Evolutionary conservation across 2,797 vertebrate species (phyloP).

Genomic region (Aplochiton taeniatus): DNA sequence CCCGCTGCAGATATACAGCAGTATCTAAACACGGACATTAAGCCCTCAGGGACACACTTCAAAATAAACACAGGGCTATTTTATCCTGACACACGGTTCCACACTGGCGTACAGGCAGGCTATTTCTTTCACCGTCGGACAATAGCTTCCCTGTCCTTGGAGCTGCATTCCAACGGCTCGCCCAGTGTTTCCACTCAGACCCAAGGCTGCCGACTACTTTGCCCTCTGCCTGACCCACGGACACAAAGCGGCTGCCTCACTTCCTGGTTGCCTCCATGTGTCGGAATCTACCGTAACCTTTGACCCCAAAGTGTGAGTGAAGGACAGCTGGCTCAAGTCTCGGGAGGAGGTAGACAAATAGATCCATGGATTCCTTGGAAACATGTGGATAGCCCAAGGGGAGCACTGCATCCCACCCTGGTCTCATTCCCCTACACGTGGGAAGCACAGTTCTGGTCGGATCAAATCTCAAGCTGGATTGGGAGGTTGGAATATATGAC

Average conservation of each 20-base stretch:
- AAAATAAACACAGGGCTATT: too few species aligned
- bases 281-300: background rate
- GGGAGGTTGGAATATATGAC: too few species aligned
- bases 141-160: background rate
- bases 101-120: too few species aligned
- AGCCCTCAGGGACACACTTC: too few species aligned
- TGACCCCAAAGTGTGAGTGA: background rate
- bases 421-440: background rate
- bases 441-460: background rate
- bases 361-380: background rate
- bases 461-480: too few species aligned
- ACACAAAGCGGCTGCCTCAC: background rate
- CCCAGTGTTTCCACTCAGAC: background rate
- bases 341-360: background rate
- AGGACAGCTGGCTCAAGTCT: constrained; percentile 3
- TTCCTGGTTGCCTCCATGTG: constrained; percentile 8
- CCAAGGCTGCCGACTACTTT: background rate
- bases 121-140: background rate
- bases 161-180: background rate
- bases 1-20: too few species aligned
- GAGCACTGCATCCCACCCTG: background rate
- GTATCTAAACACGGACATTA: too few species aligned
- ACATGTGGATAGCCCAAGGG: background rate
- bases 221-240: constrained; percentile 6
- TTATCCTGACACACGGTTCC: too few species aligned